These are phyloP conservation scores for Baryphthengus martii DNA, from an alignment of 2,113 vertebrate species.

Conservation along the genomic window DNA sequence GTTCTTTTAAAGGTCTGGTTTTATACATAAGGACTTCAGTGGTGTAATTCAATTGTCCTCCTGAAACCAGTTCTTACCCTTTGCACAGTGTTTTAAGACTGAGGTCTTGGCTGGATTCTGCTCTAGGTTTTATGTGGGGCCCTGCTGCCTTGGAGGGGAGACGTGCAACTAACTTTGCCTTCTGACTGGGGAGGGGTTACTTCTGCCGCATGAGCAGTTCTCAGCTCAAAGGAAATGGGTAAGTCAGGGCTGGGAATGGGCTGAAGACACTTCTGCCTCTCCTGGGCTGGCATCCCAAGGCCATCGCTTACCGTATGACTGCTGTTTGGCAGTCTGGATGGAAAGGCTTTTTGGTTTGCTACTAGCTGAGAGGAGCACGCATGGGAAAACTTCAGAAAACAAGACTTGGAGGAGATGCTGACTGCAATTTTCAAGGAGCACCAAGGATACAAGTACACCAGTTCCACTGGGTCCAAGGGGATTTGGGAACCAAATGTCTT, in stretches of 20 bases:
- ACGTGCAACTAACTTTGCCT: background rate
- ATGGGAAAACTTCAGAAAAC: background rate
- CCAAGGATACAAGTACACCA: background rate
- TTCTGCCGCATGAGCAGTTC: background rate
- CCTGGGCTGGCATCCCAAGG: background rate
- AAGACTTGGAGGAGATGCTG: background rate
- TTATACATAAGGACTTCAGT: background rate
- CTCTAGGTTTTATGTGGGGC: background rate
- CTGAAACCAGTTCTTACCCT: background rate
- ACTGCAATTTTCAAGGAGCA: background rate
- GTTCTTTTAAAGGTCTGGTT: background rate
- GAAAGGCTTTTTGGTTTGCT: background rate
- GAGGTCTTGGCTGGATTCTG: background rate
- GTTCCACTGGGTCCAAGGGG: background rate
- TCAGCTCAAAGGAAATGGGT: background rate
- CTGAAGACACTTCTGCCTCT: background rate
- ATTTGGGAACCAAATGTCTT: background rate
- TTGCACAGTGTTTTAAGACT: background rate
- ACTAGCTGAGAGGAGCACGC: background rate
- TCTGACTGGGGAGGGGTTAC: background rate
- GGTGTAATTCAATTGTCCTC: background rate
- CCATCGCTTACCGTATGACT: background rate
- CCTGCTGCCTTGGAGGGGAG: accelerated
- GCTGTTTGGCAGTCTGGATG: background rate
- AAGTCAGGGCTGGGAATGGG: background rate